Conservation (phyloP, 2,888 invertebrate species). For the Argyresthia albistria region DNA sequence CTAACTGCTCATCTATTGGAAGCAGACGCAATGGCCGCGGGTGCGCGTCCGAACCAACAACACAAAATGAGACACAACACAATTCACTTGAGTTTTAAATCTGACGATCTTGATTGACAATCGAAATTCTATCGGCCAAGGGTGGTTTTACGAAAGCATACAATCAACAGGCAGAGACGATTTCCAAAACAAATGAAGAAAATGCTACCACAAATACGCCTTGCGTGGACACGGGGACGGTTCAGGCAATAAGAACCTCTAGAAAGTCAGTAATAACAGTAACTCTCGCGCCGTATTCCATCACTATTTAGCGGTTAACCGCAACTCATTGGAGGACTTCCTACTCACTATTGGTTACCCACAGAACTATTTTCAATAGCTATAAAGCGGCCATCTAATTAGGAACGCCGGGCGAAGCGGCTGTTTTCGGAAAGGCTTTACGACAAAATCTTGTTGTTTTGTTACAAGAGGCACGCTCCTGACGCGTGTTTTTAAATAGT, state of each 20-base stretch:
- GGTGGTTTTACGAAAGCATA: too few relatives aligned
- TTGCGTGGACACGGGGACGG: too few relatives aligned
- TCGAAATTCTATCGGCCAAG: too few relatives aligned
- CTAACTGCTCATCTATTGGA: background rate
- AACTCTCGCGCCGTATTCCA: background rate
- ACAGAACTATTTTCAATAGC: background rate
- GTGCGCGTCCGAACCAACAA: background rate
- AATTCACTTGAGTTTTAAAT: background rate
- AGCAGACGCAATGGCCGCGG: background rate
- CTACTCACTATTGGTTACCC: background rate
- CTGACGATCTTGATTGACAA: too few relatives aligned
- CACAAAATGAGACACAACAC: too few relatives aligned
- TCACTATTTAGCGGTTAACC: conserved; percentile 39
- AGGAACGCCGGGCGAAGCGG: background rate
- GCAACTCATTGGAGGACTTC: conserved; percentile 17
- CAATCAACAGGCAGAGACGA: too few relatives aligned
- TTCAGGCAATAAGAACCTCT: background rate
- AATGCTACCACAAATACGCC: too few relatives aligned
- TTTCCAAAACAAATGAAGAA: too few relatives aligned
- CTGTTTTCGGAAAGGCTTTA: background rate
- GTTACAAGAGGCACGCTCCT: background rate
- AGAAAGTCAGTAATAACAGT: background rate
- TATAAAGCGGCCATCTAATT: background rate
- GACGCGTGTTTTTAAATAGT: background rate
- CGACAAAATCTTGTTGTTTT: background rate